These are phyloP conservation scores for Turnix velox DNA, from an alignment of 2,113 vertebrate species.

Conservation along the genomic window DNA sequence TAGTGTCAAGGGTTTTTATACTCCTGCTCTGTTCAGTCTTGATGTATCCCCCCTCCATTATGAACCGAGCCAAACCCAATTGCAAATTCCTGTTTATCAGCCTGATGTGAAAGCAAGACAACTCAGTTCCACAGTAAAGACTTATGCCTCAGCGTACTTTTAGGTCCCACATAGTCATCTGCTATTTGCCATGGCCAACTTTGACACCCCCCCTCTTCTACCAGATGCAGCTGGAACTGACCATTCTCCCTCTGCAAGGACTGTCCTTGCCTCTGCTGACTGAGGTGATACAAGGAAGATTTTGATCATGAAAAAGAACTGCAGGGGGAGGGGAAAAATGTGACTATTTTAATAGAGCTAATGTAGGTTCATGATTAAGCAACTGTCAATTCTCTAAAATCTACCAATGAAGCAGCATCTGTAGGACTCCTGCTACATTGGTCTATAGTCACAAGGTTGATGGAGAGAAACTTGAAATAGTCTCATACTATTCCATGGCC, in stretches of 20 bases:
- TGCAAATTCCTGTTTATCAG: not conserved
- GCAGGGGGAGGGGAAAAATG: not conserved
- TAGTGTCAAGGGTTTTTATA: not conserved
- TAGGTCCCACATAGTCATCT: not conserved
- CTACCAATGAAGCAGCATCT: not conserved
- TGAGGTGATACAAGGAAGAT: not conserved
- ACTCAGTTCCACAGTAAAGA: not conserved
- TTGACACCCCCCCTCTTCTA: not conserved
- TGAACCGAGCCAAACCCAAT: not conserved
- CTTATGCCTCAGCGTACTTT: not conserved
- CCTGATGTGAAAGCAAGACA: not conserved
- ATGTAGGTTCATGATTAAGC: not conserved
- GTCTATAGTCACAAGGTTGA: not conserved
- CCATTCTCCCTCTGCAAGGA: not conserved
- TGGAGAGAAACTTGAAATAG: not conserved
- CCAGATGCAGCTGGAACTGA: not conserved
- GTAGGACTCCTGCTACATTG: not conserved
- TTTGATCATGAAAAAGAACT: not conserved
- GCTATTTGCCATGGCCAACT: not conserved
- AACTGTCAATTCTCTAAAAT: not conserved
- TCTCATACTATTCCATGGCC: rapidly evolving
- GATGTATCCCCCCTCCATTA: not conserved
- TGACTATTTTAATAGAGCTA: not conserved
- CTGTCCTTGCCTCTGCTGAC: not conserved
- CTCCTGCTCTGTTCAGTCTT: not conserved